Evolutionary conservation across 1,140 invertebrate species (phyloP).

Genomic region (Musca domestica): DNA sequence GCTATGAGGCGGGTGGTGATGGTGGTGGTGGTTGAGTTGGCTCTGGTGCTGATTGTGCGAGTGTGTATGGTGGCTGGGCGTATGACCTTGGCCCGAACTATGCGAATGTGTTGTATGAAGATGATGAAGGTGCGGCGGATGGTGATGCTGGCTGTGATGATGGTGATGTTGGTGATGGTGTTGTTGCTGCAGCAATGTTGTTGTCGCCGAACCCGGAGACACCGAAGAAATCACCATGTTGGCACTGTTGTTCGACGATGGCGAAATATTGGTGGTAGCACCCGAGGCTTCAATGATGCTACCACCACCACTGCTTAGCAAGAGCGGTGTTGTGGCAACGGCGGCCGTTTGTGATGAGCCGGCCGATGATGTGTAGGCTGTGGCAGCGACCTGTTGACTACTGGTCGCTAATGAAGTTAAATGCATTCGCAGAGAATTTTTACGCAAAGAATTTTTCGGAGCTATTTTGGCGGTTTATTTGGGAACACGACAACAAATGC

Average conservation of each 20-base stretch:
- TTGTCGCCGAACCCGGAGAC: constrained; percentile 1
- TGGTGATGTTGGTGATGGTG: constrained; percentile 1
- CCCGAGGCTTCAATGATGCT: constrained; percentile 8
- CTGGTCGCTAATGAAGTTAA: constrained; percentile 4
- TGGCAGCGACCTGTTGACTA: background rate
- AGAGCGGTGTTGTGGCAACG: too few relatives aligned
- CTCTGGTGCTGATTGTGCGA: background rate
- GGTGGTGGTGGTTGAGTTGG: constrained; percentile 12
- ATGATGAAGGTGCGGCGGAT: background rate
- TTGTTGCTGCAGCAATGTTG: constrained; percentile 12
- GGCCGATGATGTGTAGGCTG: background rate
- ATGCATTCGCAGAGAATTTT: constrained; percentile 8
- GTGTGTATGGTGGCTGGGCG: background rate
- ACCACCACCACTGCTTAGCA: background rate
- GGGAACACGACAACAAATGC: too few relatives aligned
- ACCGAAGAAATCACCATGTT: constrained; percentile 13
- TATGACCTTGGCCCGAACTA: too few relatives aligned
- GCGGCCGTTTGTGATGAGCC: too few relatives aligned
- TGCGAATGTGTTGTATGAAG: background rate
- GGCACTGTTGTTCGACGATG: background rate
- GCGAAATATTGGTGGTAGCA: constrained; percentile 6
- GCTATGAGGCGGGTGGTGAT: constrained; percentile 8
- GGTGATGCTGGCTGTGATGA: background rate
- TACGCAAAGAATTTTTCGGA: constrained; percentile 15
- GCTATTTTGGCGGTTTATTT: constrained; percentile 23